phyloP scores from a whole-genome alignment of 2,113 vertebrate genomes.

The Corythoichthys intestinalis region DNA sequence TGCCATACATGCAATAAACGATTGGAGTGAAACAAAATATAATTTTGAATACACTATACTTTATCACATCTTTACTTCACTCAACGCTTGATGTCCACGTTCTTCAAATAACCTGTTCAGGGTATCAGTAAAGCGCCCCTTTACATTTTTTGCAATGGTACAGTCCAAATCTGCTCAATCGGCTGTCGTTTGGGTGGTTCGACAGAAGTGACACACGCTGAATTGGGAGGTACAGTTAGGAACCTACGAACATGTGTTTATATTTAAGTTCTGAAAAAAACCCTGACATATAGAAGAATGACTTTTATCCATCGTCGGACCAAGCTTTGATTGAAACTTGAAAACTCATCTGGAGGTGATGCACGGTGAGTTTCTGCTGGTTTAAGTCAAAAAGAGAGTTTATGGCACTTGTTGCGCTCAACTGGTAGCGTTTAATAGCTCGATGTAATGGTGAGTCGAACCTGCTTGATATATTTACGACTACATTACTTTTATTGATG shows the following conservation, averaged over 20 bases:
- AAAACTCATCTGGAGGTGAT: not conserved
- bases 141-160: slow-evolving; percentile 31
- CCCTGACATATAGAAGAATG: not conserved
- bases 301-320: not conserved
- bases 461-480: not conserved
- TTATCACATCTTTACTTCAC: not conserved
- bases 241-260: too few species aligned
- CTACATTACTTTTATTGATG: not conserved
- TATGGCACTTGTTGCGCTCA: slow-evolving; percentile 54
- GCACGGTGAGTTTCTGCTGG: slow-evolving; percentile 29
- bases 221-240: not conserved
- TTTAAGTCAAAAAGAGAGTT: not conserved
- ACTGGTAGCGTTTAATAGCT: not conserved
- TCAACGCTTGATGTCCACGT: too few species aligned
- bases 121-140: not conserved
- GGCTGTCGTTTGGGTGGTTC: slow-evolving; percentile 9
- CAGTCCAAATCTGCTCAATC: slow-evolving; percentile 13
- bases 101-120: not conserved
- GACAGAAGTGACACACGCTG: slow-evolving; percentile 24
- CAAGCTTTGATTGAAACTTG: not conserved
- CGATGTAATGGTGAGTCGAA: not conserved
- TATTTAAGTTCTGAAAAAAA: not conserved
- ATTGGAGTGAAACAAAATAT: not conserved
- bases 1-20: not conserved
- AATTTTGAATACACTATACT: not conserved